Percentiles rank a stretch among this genome's conserved stretches.
Conservation (phyloP, 2,113 vertebrate species). For the Grus americana region DNA sequence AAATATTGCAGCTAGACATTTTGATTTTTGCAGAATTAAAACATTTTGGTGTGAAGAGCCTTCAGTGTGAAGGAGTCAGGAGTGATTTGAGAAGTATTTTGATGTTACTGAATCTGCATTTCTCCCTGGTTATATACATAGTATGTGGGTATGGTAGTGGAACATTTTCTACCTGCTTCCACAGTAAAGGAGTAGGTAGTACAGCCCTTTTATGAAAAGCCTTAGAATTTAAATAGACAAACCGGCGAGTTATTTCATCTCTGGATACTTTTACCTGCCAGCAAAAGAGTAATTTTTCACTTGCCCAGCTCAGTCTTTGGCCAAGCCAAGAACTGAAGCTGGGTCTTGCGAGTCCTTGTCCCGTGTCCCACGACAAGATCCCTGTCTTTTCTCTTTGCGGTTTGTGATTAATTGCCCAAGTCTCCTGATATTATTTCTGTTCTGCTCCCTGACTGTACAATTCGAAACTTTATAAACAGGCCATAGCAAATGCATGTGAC, state of each 20-base stretch:
- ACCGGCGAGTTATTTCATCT: constrained; percentile 10
- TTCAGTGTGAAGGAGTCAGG: neutral
- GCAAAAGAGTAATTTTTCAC: neutral
- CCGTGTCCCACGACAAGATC: constrained; percentile 13
- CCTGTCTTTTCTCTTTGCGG: neutral
- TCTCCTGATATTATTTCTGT: constrained; percentile 48
- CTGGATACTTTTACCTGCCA: constrained; percentile 4
- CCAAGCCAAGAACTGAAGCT: neutral
- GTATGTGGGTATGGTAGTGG: neutral
- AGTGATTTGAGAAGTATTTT: neutral
- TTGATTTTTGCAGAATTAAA: constrained; percentile 30
- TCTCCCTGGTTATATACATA: neutral
- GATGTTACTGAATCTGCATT: neutral
- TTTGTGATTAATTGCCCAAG: constrained; percentile 34
- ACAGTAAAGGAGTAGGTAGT: neutral
- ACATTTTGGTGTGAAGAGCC: neutral
- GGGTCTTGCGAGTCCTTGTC: neutral
- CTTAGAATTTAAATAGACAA: constrained; percentile 25
- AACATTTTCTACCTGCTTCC: neutral
- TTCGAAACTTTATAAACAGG: constrained; percentile 56
- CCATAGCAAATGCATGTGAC: constrained; percentile 41
- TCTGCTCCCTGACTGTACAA: constrained; percentile 34
- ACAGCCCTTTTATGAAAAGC: neutral
- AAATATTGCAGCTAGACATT: neutral
- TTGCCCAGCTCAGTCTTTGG: constrained; percentile 14